Evolutionary conservation across 1,140 invertebrate species (phyloP).

Genomic region (Druon quercuslanigerum): DNA sequence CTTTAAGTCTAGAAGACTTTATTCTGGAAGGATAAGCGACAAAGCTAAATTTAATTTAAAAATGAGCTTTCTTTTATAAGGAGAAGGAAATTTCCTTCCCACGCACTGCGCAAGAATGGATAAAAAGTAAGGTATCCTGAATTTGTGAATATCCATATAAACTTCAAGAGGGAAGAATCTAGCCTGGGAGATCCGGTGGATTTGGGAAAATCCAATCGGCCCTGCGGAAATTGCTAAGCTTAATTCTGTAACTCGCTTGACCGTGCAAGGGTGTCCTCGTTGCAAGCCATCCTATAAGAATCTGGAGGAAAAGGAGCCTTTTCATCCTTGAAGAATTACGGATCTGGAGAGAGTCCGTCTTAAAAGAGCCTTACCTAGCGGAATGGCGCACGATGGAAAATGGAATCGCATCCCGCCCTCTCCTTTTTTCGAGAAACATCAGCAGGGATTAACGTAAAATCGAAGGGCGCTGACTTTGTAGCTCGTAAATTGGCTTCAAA

Average conservation of each 20-base stretch:
- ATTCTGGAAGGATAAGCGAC: neutral
- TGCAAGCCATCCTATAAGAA: constrained; percentile 45
- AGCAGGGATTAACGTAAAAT: constrained; percentile 66
- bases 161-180: neutral
- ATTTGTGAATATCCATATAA: constrained; percentile 20
- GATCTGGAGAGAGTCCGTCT: constrained; percentile 41
- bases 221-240: constrained; percentile 36
- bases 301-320: neutral
- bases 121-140: constrained; percentile 10
- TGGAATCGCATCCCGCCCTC: constrained; percentile 56
- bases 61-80: neutral
- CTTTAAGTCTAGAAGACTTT: neutral
- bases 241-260: constrained; percentile 61
- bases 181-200: neutral
- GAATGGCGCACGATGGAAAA: constrained; percentile 51
- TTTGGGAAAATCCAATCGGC: constrained; percentile 23
- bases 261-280: constrained; percentile 46
- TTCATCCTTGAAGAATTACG: constrained; percentile 30
- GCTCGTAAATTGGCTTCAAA: constrained; percentile 68
- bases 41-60: constrained; percentile 19
- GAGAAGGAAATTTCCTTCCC: neutral
- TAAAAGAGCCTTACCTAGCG: constrained; percentile 45
- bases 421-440: constrained; percentile 41
- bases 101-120: neutral
- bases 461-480: constrained; percentile 65